These are phyloP conservation scores for Hemistola chrysoprasaria DNA, from an alignment of 2,888 invertebrate species.

Conservation along the genomic window DNA sequence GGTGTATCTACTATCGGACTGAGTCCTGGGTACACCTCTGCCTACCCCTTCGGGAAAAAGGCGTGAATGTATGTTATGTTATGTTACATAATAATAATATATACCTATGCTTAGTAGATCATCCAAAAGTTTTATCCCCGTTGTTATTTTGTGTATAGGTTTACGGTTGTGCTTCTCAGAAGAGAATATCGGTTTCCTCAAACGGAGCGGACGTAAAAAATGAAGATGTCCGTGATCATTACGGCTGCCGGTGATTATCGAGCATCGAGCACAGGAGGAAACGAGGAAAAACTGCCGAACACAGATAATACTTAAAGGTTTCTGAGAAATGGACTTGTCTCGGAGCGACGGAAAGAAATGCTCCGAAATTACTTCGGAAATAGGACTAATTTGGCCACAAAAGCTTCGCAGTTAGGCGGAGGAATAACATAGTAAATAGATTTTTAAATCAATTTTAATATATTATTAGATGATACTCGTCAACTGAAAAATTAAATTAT, in stretches of 20 bases:
- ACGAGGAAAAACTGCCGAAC: constrained; percentile 24
- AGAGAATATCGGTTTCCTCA: constrained; percentile 30
- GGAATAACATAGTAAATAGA: too few relatives aligned
- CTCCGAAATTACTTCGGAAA: constrained; percentile 30
- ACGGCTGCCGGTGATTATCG: constrained; percentile 44
- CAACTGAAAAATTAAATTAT: constrained; percentile 11
- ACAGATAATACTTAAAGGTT: constrained; percentile 39
- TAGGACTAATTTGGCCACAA: constrained; percentile 32
- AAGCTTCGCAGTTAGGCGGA: constrained; percentile 10
- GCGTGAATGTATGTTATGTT: too few relatives aligned
- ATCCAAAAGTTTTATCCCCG: constrained; percentile 4
- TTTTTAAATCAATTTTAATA: too few relatives aligned
- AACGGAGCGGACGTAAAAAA: constrained; percentile 36
- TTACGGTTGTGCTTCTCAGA: constrained; percentile 22
- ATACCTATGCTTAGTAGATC: too few relatives aligned
- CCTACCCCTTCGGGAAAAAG: too few relatives aligned
- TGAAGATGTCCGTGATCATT: constrained; percentile 42
- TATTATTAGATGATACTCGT: too few relatives aligned
- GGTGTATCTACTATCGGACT: too few relatives aligned
- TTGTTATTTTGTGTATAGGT: constrained; percentile 27
- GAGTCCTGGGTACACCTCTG: too few relatives aligned
- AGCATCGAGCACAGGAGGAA: constrained; percentile 12
- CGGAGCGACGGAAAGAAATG: constrained; percentile 33
- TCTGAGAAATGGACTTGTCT: constrained; percentile 38
- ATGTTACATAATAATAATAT: too few relatives aligned